Conservation (phyloP, 2,113 vertebrate species). For the Saguinus imperator region DNA sequence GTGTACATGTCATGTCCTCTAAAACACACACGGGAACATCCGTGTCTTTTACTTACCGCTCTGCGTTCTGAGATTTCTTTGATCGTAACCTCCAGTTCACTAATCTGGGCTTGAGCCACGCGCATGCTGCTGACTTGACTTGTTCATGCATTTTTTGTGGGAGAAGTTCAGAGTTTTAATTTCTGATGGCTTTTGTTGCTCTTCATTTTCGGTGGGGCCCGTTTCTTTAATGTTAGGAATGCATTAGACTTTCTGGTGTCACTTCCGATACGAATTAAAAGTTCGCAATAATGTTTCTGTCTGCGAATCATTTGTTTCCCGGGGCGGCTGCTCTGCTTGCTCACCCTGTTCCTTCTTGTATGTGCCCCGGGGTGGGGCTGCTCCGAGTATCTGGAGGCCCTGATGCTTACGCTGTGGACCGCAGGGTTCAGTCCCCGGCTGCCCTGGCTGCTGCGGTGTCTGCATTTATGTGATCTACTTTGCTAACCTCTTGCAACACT, state of each 20-base stretch:
- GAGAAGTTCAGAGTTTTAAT: neutral
- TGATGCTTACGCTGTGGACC: too few relatives aligned
- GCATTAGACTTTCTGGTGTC: neutral
- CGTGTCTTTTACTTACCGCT: neutral
- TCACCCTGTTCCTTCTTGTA: neutral
- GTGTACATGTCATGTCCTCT: rapidly evolving
- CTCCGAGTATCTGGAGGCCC: too few relatives aligned
- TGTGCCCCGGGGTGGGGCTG: too few relatives aligned
- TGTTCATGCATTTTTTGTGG: neutral
- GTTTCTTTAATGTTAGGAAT: neutral
- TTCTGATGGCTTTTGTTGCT: neutral
- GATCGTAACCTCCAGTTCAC: neutral
- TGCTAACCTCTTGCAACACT: neutral
- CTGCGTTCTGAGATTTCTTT: neutral
- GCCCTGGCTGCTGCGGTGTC: rapidly evolving
- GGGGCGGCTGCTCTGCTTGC: neutral
- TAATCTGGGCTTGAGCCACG: neutral
- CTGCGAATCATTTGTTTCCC: too few relatives aligned
- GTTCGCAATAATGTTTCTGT: too few relatives aligned
- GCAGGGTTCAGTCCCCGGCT: rapidly evolving
- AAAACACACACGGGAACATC: neutral
- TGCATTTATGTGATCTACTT: too few relatives aligned
- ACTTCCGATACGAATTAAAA: too few relatives aligned
- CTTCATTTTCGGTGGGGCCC: neutral
- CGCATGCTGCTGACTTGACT: neutral